Conservation (phyloP, 1,140 invertebrate genomes). For the Atta colombica region DNA sequence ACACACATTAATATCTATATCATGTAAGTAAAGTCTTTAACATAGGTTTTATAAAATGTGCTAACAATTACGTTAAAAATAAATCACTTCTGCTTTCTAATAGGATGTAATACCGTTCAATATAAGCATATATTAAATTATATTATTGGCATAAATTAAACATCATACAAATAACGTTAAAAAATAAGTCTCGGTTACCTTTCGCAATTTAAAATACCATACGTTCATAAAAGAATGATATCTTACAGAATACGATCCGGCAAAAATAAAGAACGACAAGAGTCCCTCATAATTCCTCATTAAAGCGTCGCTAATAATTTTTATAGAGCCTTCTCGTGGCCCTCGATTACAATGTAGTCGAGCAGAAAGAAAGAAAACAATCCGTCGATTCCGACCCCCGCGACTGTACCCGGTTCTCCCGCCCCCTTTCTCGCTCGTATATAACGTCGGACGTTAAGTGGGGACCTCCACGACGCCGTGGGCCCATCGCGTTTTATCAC, state of each 20-base stretch:
- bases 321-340: conserved; percentile 47
- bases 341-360: conserved; percentile 35
- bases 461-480: conserved; percentile 83
- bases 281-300: conserved; percentile 51
- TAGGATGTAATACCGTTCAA: neutral
- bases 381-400: conserved; percentile 54
- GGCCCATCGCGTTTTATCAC: conserved; percentile 85
- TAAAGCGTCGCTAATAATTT: conserved; percentile 57
- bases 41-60: neutral
- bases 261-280: conserved; percentile 41
- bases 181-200: neutral
- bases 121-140: neutral
- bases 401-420: conserved; percentile 13
- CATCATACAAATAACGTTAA: neutral
- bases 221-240: conserved; percentile 15
- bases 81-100: neutral
- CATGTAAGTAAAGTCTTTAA: neutral
- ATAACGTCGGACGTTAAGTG: conserved; percentile 86
- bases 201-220: neutral
- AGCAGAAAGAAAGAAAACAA: conserved; percentile 60
- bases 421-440: conserved; percentile 78
- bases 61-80: neutral
- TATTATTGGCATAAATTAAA: neutral
- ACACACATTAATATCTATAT: too few relatives aligned
- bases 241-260: neutral